Evolutionary conservation across 2,888 invertebrate genomes (phyloP), one percentile per base, ranked within the genome.

Genomic region (Alviniconcha strummeri): DNA sequence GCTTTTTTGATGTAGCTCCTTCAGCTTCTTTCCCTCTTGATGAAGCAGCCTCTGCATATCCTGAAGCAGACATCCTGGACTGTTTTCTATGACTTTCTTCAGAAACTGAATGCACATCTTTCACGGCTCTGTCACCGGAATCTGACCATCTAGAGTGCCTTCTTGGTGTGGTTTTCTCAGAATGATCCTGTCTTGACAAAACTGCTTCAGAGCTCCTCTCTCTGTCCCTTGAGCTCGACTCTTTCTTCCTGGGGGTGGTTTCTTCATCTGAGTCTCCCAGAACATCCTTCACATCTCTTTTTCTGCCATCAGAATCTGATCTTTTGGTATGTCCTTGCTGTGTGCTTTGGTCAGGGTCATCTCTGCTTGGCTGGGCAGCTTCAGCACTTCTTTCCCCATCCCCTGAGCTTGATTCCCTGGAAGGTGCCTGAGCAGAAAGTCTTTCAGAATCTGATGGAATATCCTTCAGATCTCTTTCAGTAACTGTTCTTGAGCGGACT

Each of bases 1-100:
- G 9, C 11, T 11, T 54, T 77, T 19, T 57, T 19, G 19, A 56
- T n/a, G 56, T 19, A n/a, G 57, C 57, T 15, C 17, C 55, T 5
- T 77, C 76, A 57, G 76, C 13, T 11, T 77, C 76, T 57, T 19
- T 77, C 6, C 57, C 57, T 57, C 76, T 57, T 17, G 76, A 77
- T 19, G 76, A 77, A 11, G 76, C 19, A 13, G 57, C 76, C 19
- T 77, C 57, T 7, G 57, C 17, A 54, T 77, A 57, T 56, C 57
- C 19, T 55, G 19, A 4, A 13, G 8, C 19, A 19, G 17, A 57
- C 57, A 19, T 77, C 11, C 19, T 54, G 11, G 19, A 54, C 56
- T 52, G 78, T 60, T 64, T 78, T 64, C 7, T 78, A 6, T 64
- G 60, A 78, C 36, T 7, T 13, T 78, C 64, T 78, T 13, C 60